Conservation (phyloP, 2,797 vertebrate species). For the Lepus townsendii region DNA sequence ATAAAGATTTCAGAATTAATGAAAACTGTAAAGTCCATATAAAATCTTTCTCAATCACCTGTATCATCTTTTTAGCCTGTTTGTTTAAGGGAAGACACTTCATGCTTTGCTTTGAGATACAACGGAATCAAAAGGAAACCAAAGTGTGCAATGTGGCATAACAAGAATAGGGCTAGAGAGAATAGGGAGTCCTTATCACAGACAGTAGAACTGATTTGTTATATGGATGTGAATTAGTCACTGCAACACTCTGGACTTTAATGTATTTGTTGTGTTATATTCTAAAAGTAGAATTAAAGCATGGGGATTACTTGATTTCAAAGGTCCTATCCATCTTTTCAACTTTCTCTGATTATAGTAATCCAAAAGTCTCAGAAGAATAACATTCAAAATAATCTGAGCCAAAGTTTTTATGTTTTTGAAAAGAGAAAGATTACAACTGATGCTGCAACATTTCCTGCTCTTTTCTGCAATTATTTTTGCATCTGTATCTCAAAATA, state of each 20-base stretch:
- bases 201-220: neutral
- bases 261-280: neutral
- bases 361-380: too few species aligned
- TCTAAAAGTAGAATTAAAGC: too few species aligned
- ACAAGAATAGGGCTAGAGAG: neutral
- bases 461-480: too few species aligned
- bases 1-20: conserved; percentile 21
- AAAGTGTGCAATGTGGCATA: neutral
- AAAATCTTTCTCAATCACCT: neutral
- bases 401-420: too few species aligned
- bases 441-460: too few species aligned
- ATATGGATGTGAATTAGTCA: neutral
- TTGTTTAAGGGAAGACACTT: neutral
- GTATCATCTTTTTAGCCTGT: neutral
- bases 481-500: too few species aligned
- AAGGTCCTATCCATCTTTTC: too few species aligned
- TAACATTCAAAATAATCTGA: too few species aligned
- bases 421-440: too few species aligned
- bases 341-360: too few species aligned
- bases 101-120: neutral
- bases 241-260: neutral
- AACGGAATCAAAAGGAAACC: neutral
- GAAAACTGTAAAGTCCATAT: neutral
- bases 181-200: neutral
- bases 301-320: too few species aligned